A percentile compares a stretch with the other conserved stretches of the same genome.
phyloP scores from a whole-genome alignment of 2,113 vertebrate genomes.

The Vidua chalybeata region DNA sequence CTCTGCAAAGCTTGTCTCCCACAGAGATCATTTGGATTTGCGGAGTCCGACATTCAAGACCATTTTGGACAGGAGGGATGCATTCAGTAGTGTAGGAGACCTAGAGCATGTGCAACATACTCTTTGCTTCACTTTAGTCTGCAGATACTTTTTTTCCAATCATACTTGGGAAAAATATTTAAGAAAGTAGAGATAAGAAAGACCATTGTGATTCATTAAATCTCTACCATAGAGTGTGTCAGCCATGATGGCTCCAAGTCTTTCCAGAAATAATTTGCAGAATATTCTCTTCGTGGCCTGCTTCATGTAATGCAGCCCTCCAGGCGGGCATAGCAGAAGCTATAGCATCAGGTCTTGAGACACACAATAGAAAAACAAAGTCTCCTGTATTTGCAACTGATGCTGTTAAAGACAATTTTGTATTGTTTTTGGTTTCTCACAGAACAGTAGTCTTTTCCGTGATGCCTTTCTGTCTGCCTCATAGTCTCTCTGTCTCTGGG shows the following conservation, averaged over 20 bases:
- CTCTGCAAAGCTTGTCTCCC: not conserved
- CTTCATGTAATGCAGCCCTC: not conserved
- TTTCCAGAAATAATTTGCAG: not conserved
- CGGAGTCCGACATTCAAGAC: not conserved
- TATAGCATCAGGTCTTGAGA: not conserved
- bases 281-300: not conserved
- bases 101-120: rapidly evolving
- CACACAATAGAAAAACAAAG: not conserved
- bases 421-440: not conserved
- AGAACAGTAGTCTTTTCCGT: not conserved
- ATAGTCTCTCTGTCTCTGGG: not conserved
- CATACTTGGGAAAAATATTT: not conserved
- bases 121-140: not conserved
- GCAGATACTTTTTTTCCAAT: not conserved
- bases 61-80: not conserved
- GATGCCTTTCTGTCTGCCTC: not conserved
- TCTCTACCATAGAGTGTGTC: not conserved
- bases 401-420: not conserved
- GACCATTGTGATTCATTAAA: not conserved
- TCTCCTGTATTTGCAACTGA: not conserved
- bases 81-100: not conserved
- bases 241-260: not conserved
- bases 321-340: not conserved
- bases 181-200: not conserved
- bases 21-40: not conserved